Percentiles rank a stretch among this genome's conserved stretches.
Evolutionary conservation across 2,113 vertebrate species (phyloP).

Genomic region (Ceratotherium simum): DNA sequence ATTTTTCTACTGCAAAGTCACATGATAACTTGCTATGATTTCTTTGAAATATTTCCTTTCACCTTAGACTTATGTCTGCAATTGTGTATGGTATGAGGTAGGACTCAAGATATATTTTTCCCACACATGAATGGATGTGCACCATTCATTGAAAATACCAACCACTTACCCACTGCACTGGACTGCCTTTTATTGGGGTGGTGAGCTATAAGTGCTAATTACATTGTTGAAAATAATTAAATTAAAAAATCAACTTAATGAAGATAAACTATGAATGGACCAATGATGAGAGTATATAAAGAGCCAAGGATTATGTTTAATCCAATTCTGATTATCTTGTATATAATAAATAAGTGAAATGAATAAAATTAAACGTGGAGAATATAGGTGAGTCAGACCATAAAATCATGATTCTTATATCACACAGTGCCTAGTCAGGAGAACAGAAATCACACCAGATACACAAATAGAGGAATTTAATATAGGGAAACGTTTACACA

Average conservation of each 20-base stretch:
- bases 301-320: not conserved
- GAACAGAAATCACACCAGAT: not conserved
- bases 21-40: not conserved
- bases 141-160: not conserved
- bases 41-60: not conserved
- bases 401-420: not conserved
- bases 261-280: not conserved
- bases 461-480: not conserved
- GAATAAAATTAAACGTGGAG: not conserved
- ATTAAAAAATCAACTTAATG: constrained; percentile 7
- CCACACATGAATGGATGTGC: not conserved
- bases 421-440: not conserved
- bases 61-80: not conserved
- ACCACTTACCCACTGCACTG: not conserved
- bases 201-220: not conserved
- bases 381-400: not conserved
- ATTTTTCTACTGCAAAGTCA: not conserved
- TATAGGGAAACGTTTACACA: not conserved
- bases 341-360: not conserved
- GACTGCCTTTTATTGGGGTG: not conserved
- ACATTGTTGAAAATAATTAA: not conserved
- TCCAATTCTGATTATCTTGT: not conserved
- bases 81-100: not conserved
- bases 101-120: not conserved
- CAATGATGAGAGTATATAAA: not conserved